Conservation (phyloP, 2,797 vertebrate species). For the Mormyrus hasselquistii region DNA sequence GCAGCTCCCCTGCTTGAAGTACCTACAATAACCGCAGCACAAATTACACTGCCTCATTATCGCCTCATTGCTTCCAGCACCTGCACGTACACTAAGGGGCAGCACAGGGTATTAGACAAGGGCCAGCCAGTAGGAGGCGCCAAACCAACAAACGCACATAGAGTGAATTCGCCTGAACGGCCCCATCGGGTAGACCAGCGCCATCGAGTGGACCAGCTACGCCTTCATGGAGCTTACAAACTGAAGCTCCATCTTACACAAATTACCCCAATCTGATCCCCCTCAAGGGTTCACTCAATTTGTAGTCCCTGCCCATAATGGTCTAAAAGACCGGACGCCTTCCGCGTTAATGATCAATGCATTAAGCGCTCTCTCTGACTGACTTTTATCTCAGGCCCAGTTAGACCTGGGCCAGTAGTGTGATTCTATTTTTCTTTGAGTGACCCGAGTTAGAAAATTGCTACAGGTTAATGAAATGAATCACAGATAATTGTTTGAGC, state of each 20-base stretch:
- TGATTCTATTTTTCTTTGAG: background rate
- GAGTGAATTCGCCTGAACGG: background rate
- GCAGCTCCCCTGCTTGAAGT: background rate
- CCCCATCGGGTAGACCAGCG: background rate
- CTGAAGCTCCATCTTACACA: background rate
- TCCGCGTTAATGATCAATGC: background rate
- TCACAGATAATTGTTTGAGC: background rate
- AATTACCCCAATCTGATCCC: background rate
- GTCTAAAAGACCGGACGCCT: background rate
- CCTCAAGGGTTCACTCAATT: background rate
- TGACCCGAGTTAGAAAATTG: background rate
- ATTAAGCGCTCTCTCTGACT: background rate
- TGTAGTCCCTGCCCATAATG: background rate
- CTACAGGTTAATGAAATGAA: background rate
- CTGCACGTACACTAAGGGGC: background rate
- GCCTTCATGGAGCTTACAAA: background rate
- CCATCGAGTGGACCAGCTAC: background rate
- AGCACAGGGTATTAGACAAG: background rate
- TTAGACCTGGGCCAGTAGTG: background rate
- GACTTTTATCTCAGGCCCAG: background rate
- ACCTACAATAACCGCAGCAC: background rate
- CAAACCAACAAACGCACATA: background rate
- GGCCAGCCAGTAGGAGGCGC: background rate
- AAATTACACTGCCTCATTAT: background rate
- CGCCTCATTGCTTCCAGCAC: background rate